These are phyloP conservation scores for Syngnathus typhle DNA, from an alignment of 2,113 vertebrate species.

Conservation along the genomic window DNA sequence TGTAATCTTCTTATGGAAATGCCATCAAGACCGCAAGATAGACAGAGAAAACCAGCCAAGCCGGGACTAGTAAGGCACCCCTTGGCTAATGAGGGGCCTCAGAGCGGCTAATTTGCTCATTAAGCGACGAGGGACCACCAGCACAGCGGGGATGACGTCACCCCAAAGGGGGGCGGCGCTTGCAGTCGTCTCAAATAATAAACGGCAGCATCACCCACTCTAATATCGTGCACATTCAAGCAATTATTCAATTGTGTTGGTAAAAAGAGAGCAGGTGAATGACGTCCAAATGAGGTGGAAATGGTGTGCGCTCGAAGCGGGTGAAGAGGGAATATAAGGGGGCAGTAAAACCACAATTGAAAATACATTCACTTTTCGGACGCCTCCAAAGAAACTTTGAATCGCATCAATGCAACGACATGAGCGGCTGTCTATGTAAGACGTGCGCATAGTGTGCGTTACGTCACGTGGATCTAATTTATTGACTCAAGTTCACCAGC, in stretches of 20 bases:
- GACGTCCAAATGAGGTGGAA: background rate
- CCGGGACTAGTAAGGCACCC: conserved; percentile 37
- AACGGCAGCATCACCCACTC: no score
- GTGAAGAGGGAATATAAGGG: conserved; percentile 54
- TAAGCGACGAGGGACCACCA: conserved; percentile 78
- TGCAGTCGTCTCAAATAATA: no score
- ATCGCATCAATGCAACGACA: background rate
- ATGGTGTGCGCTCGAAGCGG: background rate
- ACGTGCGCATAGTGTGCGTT: no score
- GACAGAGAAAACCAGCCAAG: conserved; percentile 11
- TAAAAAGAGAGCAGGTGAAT: no score
- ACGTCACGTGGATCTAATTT: no score
- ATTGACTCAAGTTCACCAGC: no score
- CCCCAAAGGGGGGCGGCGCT: background rate
- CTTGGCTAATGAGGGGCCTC: conserved; percentile 73
- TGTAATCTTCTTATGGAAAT: conserved; percentile 80
- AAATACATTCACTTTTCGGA: conserved; percentile 3
- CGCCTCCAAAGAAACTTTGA: background rate
- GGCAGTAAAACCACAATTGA: conserved; percentile 69
- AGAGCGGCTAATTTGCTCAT: conserved; percentile 77
- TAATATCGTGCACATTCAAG: no score
- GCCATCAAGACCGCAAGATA: conserved; percentile 38
- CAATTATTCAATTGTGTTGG: no score
- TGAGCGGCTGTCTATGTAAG: no score
- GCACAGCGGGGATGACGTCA: conserved; percentile 40